phyloP scores from a whole-genome alignment of 1,140 invertebrate genomes.

The Drosophila chauvacae region DNA sequence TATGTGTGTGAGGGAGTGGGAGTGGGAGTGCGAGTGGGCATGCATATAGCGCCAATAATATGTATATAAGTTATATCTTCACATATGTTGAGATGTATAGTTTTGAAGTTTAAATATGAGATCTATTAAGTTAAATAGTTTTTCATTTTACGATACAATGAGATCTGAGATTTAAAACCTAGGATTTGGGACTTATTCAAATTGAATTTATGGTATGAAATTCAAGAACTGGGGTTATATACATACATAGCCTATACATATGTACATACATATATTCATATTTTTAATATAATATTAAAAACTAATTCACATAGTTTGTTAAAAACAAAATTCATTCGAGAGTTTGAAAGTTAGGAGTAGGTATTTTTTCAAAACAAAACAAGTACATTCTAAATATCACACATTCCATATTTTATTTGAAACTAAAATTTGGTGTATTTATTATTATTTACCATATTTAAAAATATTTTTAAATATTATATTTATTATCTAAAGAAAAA shows the following conservation, averaged over 20 bases:
- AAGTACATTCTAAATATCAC: not conserved
- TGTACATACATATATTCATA: too few relatives aligned
- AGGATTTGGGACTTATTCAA: not conserved
- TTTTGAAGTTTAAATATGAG: not conserved
- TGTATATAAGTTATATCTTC: conserved; percentile 42
- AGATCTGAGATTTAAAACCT: not conserved
- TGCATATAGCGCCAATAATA: conserved; percentile 55
- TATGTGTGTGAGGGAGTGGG: conserved; percentile 9
- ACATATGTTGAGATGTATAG: not conserved
- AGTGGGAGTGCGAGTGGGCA: conserved; percentile 9
- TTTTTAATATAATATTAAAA: too few relatives aligned
- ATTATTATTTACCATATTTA: not conserved
- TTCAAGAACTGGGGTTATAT: not conserved
- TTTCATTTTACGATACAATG: not conserved
- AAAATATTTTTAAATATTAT: not conserved
- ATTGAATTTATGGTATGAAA: too few relatives aligned
- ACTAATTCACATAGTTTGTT: too few relatives aligned
- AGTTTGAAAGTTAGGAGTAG: too few relatives aligned
- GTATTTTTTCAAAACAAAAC: too few relatives aligned
- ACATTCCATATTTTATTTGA: not conserved
- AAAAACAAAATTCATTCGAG: too few relatives aligned
- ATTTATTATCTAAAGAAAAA: too few relatives aligned
- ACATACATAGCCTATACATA: too few relatives aligned
- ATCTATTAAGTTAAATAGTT: not conserved
- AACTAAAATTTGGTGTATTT: not conserved